Evolutionary conservation across 2,888 invertebrate genomes (phyloP), one percentile per base, ranked within the genome.

Genomic region (Cosmorhoe ocellata): DNA sequence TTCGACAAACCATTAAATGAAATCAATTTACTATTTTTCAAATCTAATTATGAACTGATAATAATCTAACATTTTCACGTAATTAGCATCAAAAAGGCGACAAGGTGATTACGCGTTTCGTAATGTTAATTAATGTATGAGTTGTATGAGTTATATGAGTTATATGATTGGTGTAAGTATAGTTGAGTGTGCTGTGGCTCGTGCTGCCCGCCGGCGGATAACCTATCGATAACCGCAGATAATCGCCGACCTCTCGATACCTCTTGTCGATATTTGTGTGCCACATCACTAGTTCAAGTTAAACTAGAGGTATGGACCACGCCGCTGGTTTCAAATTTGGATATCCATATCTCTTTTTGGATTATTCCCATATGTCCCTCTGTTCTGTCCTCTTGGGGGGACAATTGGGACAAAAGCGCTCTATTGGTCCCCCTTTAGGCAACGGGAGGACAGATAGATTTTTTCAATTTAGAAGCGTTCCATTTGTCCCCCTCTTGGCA

Each of bases 101-200:
- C 31, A 24, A 31, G 11, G 12, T n/a, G 32, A 44, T 51, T 38
- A 36, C 24, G 22, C 12, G 22, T 44, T 2, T 9, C 30, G 26
- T 26, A 30, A 27, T 12, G 44, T 36, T 38, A 9, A 26, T 30
- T 31, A 32, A 4, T 24, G 33, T 14, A 28, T 6, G 27, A 18
- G 24, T 33, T 14, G 10, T 18, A 18, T 18, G 18, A 18, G 2
- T n/a, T n/a, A n/a, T n/a, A n/a, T n/a, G n/a, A n/a, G n/a, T n/a
- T n/a, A n/a, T 18, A 18, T 18, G 18, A 18, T 18, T 18, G 4
- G 18, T 18, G 18, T n/a, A n/a, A n/a, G n/a, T n/a, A n/a, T n/a
- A n/a, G n/a, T n/a, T n/a, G n/a, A n/a, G n/a, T 32, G 13, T 45
- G 36, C 41, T 56, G 50, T 67, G 74, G 74, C 75, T 69, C 76